Percentiles rank a stretch among this genome's conserved stretches.
Conservation (phyloP, 2,888 invertebrate genomes). For the Mantis religiosa region DNA sequence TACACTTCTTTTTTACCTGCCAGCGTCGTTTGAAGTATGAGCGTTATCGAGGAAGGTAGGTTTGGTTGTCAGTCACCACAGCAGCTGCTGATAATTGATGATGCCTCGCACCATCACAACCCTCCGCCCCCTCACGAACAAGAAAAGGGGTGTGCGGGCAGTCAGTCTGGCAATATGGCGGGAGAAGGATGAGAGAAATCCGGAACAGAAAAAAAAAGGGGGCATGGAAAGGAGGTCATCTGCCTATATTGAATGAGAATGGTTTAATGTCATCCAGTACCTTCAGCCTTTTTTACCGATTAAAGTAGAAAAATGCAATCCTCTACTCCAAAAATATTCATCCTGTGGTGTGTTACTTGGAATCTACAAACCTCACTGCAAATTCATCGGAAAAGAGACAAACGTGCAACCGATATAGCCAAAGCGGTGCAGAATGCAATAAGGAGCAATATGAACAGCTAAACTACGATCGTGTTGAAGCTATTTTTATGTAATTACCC, state of each 20-base stretch:
- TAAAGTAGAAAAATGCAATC: background rate
- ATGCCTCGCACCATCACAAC: background rate
- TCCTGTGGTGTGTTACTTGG: no score
- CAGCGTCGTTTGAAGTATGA: background rate
- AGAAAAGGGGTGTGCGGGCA: background rate
- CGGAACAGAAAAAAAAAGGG: no score
- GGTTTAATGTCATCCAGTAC: background rate
- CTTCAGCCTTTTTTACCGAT: background rate
- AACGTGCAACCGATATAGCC: no score
- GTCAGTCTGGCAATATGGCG: background rate
- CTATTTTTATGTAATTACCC: no score
- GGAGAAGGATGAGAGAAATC: background rate
- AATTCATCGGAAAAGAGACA: no score
- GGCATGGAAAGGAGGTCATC: background rate
- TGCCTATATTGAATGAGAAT: background rate
- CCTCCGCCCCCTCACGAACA: background rate
- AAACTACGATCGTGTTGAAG: no score
- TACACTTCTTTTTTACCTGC: background rate
- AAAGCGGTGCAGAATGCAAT: no score
- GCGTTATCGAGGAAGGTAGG: background rate
- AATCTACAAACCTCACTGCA: no score
- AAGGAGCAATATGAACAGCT: no score
- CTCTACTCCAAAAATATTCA: no score
- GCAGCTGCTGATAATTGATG: slow-evolving; percentile 8
- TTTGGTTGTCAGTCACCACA: background rate